These are phyloP conservation scores for Phainopepla nitens DNA, from an alignment of 2,113 vertebrate genomes.

Conservation along the genomic window DNA sequence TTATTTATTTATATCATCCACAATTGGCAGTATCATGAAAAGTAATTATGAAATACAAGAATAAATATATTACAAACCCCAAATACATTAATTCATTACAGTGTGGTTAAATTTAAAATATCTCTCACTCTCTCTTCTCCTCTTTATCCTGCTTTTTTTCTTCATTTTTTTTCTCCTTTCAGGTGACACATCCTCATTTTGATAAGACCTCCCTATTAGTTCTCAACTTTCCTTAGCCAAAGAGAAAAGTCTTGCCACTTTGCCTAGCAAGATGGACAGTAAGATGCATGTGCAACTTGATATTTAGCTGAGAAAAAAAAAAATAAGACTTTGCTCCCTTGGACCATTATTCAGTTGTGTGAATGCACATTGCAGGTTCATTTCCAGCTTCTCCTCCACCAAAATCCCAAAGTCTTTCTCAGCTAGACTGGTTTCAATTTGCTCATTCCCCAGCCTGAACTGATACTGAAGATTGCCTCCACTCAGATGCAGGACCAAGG, in stretches of 20 bases:
- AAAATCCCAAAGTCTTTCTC: neutral
- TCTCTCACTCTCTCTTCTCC: neutral
- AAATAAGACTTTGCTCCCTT: neutral
- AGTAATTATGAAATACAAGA: neutral
- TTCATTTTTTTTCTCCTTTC: neutral
- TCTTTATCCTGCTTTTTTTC: neutral
- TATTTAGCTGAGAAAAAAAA: neutral
- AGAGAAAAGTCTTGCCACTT: neutral
- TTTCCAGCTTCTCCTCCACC: neutral
- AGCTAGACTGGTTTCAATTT: neutral
- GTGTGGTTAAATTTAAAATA: neutral
- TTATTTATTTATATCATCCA: neutral
- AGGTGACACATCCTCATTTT: neutral
- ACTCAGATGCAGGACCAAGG: neutral
- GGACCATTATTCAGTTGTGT: neutral
- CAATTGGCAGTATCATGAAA: neutral
- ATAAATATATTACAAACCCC: neutral
- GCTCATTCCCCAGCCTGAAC: rapidly evolving
- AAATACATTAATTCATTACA: neutral
- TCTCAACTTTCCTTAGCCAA: neutral
- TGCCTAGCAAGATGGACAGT: neutral
- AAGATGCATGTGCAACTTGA: neutral
- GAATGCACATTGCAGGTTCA: rapidly evolving
- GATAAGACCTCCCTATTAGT: neutral
- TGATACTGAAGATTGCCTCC: too few relatives aligned